Evolutionary conservation across 2,888 invertebrate species (phyloP).

Genomic region (Mechanitis messenoides): DNA sequence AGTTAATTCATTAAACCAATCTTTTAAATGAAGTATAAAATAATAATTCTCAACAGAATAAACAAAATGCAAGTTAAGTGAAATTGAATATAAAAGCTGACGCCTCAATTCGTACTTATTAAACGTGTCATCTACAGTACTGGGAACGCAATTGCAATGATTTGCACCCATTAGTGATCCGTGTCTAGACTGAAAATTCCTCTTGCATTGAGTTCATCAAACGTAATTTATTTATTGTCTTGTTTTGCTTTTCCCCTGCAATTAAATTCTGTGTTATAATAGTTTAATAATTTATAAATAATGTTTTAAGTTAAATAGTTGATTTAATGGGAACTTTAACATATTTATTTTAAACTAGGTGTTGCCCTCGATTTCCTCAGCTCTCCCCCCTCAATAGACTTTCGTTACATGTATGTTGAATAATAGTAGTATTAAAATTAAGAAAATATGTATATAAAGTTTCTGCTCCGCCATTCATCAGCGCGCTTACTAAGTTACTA

Average conservation of each 20-base stretch:
- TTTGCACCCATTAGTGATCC: conserved; percentile 63
- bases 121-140: conserved; percentile 51
- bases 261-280: neutral
- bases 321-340: no score
- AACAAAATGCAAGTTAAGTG: conserved; percentile 12
- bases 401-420: no score
- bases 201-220: conserved; percentile 54
- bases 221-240: conserved; percentile 38
- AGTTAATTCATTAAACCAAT: neutral
- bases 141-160: conserved; percentile 65
- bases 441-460: no score
- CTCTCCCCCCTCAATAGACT: no score
- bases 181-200: conserved; percentile 62
- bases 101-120: conserved; percentile 43
- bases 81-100: conserved; percentile 27
- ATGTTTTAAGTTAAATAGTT: no score
- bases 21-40: neutral
- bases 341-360: no score
- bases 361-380: no score
- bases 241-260: neutral
- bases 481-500: no score
- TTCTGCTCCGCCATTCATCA: no score
- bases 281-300: no score
- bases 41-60: conserved; percentile 3
- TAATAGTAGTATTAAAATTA: no score